These are phyloP conservation scores for Proteles cristata DNA, from an alignment of 2,113 vertebrate species.

Conservation along the genomic window DNA sequence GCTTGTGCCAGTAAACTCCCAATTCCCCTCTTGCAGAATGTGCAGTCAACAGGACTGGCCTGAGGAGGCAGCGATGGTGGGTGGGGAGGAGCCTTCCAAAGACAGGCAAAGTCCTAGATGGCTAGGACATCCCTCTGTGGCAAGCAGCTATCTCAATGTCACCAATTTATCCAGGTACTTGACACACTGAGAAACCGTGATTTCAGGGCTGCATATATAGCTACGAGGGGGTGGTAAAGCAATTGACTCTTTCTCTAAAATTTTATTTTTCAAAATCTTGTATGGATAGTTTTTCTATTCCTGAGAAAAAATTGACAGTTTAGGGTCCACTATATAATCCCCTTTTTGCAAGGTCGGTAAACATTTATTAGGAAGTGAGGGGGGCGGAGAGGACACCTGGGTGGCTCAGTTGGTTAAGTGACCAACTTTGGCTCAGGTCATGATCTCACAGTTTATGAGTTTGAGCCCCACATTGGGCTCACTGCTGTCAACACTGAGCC, in stretches of 20 bases:
- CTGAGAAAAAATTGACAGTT: not conserved
- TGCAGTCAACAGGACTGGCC: not conserved
- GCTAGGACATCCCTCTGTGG: not conserved
- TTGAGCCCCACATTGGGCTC: too few species aligned
- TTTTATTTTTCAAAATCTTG: not conserved
- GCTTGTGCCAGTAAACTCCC: not conserved
- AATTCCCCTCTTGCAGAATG: not conserved
- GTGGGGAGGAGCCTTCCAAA: not conserved
- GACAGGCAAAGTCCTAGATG: not conserved
- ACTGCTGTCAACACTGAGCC: too few species aligned
- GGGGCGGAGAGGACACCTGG: too few species aligned
- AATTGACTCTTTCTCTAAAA: not conserved
- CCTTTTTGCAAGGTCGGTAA: not conserved
- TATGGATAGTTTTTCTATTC: not conserved
- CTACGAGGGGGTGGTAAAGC: not conserved
- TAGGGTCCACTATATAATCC: not conserved
- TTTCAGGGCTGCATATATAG: not conserved
- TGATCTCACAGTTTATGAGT: too few species aligned
- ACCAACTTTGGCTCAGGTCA: too few species aligned
- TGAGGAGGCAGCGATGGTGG: accelerated
- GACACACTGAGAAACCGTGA: not conserved
- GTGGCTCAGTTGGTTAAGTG: too few species aligned
- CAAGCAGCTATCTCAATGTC: too few species aligned
- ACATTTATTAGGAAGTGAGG: not conserved
- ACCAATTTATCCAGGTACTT: not conserved